Conservation (phyloP, 2,113 vertebrate genomes). For the Atlantisia rogersi region DNA sequence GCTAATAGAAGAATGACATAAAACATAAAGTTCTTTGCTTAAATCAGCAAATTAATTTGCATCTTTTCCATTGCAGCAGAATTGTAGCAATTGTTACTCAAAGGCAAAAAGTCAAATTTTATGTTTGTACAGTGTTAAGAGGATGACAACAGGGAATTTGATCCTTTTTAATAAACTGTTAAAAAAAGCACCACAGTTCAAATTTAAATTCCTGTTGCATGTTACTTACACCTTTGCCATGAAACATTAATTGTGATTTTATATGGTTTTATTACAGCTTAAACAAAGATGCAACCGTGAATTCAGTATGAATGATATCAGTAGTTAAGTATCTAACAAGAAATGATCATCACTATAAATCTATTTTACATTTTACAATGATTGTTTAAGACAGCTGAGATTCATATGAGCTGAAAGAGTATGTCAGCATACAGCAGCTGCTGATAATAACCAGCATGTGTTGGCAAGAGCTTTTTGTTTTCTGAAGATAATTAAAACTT, state of each 20-base stretch:
- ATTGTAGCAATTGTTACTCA: not conserved
- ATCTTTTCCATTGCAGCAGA: not conserved
- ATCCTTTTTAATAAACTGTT: not conserved
- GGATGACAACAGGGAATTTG: not conserved
- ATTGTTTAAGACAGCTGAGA: constrained; percentile 74
- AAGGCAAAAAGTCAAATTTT: not conserved
- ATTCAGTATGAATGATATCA: constrained; percentile 44
- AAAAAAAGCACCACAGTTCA: not conserved
- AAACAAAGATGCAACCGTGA: constrained; percentile 26
- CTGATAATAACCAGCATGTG: constrained; percentile 66
- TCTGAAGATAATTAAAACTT: constrained; percentile 75
- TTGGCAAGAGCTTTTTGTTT: constrained; percentile 68
- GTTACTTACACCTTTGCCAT: not conserved
- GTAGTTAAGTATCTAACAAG: constrained; percentile 64
- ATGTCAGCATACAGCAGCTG: constrained; percentile 69
- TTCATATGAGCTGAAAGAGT: constrained; percentile 55
- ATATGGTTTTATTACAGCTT: not conserved
- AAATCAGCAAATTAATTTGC: not conserved
- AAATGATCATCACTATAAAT: constrained; percentile 68
- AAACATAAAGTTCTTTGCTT: not conserved
- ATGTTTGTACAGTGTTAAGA: not conserved
- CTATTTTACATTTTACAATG: constrained; percentile 64
- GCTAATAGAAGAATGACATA: not conserved
- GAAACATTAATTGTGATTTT: not conserved
- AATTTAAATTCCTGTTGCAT: not conserved